A percentile compares a stretch with the other conserved stretches of the same genome.
Conservation (phyloP, 64 coral and sea anemone genomes). For the Montipora foliosa region DNA sequence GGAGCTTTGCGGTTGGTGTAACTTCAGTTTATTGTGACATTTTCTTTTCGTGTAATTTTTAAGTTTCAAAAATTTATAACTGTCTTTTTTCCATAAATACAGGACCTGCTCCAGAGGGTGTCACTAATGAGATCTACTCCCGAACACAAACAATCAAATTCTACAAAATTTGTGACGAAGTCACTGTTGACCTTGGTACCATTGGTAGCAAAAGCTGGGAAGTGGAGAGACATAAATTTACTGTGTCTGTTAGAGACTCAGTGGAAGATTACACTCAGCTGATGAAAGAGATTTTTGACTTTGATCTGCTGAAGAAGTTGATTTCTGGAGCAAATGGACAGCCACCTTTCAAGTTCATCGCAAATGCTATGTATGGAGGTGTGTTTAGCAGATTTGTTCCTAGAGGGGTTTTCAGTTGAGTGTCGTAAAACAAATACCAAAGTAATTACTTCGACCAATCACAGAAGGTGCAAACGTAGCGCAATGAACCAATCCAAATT, state of each 20-base stretch:
- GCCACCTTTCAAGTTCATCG: conserved; percentile 73
- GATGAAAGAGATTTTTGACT: conserved; percentile 99
- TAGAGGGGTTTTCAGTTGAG: not conserved
- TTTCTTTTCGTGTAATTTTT: not conserved
- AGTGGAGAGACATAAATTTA: conserved; percentile 76
- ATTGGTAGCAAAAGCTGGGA: conserved; percentile 81
- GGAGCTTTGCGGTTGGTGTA: too few species aligned
- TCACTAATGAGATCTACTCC: conserved; percentile 90
- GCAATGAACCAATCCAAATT: too few species aligned
- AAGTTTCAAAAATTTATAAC: not conserved
- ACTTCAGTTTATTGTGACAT: not conserved
- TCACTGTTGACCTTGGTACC: conserved; percentile 67
- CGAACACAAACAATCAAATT: conserved; percentile 67
- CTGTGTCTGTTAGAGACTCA: conserved; percentile 84
- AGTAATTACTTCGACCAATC: too few species aligned
- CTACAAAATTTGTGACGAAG: conserved; percentile 83
- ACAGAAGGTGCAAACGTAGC: too few species aligned
- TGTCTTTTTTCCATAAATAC: too few species aligned
- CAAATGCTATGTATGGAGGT: conserved; percentile 95
- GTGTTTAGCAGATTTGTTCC: not conserved
- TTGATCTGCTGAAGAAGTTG: conserved; percentile 76
- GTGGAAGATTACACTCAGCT: conserved; percentile 89
- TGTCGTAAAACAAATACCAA: too few species aligned
- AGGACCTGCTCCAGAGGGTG: conserved; percentile 94
- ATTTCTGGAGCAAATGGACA: conserved; percentile 57